Base-by-base conservation (phyloP, 2,888 invertebrate species). In the Myopa tessellatipennis region DNA sequence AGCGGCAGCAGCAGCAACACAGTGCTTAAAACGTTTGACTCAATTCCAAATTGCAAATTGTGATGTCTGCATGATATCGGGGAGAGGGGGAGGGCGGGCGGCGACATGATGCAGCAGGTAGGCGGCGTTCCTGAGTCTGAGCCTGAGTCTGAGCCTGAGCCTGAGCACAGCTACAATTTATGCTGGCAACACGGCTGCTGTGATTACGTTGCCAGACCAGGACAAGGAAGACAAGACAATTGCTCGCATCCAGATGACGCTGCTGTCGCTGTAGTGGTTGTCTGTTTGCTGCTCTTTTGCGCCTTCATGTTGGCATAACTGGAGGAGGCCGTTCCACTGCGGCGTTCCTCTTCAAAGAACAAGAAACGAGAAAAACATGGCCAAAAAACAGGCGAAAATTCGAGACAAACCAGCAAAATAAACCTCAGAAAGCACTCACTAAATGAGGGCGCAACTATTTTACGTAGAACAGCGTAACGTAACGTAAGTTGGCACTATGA, bases 41-140 rank as follows among this genome's bases (percentile, higher is more conserved):
- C 74, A 58, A 74, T 74, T 67, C 67, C 74, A 74, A 74, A 68
- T 68, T 74, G 68, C 74, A 68, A 40, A 74, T 74, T 74, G 63
- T 74, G 12, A 61, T 74, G 68, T 67, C 74, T 61, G 40, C 45
- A 10, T 61, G 50, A n/a, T 5, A n/a, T 1, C 18, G 5, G 50
- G 26, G 61, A 45, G 69, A 12, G 34, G 2, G 50, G 50, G 26
- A 7, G 40, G 50, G 68, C 45, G 50, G 68, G 38, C 26, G 65
- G 65, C 16, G 26, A 36, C 3, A 36, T 34, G 36, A 8, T n/a
- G 69, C n/a, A 12, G 61, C 26, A 61, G 26, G 61, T 14, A 18
- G 34, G 26, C 26, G 14, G 12, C 16, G 16, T n/a, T 10, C 58
- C n/a, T n/a, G 58, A 52, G 52, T 1, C 26, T 26, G 26, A 26